phyloP scores from a whole-genome alignment of 1,140 invertebrate genomes.

The Drosophila orena region DNA sequence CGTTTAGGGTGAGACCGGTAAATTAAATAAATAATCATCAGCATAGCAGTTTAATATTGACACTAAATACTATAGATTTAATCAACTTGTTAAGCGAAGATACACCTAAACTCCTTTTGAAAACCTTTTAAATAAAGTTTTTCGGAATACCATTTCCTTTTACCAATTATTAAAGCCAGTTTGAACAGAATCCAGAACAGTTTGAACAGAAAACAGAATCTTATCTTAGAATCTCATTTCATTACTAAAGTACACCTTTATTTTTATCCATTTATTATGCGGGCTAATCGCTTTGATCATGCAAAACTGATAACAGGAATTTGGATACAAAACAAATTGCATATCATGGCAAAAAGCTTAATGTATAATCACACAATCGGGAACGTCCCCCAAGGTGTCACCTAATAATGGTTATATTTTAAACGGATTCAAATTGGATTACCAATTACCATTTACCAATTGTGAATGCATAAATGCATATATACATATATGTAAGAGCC shows the following conservation, averaged over 20 bases:
- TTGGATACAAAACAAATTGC: slow-evolving; percentile 3
- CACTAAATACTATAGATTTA: neutral
- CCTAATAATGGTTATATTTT: slow-evolving; percentile 32
- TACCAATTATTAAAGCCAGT: too few relatives aligned
- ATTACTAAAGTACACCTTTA: neutral
- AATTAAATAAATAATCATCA: slow-evolving; percentile 6
- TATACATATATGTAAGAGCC: slow-evolving; percentile 2
- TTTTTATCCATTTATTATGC: neutral
- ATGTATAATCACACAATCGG: slow-evolving; percentile 1
- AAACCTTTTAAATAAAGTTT: too few relatives aligned
- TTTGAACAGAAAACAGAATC: too few relatives aligned
- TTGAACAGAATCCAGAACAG: too few relatives aligned
- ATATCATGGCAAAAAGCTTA: slow-evolving; percentile 1
- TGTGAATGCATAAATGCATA: slow-evolving; percentile 25
- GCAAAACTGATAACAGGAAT: slow-evolving; percentile 1
- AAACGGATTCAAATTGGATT: slow-evolving; percentile 41
- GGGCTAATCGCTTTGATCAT: slow-evolving; percentile 5
- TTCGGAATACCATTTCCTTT: too few relatives aligned
- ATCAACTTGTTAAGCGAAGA: neutral
- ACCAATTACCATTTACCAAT: slow-evolving; percentile 45
- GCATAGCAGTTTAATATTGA: neutral
- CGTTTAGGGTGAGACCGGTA: slow-evolving; percentile 6
- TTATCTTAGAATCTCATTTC: too few relatives aligned
- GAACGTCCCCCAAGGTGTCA: slow-evolving; percentile 35
- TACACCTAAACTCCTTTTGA: neutral